These are phyloP conservation scores for Trissoscelio sp. DNA, from an alignment of 2,888 invertebrate species.

Conservation along the genomic window DNA sequence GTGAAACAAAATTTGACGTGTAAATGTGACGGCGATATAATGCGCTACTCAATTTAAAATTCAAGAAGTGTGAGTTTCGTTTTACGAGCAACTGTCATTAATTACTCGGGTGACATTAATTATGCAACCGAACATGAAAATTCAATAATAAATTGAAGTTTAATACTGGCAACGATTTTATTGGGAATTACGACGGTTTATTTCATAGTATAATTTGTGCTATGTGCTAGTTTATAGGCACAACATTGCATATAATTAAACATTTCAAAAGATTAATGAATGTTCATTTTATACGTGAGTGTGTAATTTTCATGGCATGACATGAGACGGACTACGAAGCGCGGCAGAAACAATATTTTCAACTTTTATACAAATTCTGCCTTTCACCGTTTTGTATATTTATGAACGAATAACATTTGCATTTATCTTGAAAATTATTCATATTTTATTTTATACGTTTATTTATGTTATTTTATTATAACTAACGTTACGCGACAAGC, in stretches of 20 bases:
- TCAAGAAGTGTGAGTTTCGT: conserved; percentile 31
- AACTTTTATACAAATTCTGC: conserved; percentile 40
- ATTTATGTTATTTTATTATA: conserved; percentile 18
- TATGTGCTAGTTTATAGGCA: conserved; percentile 29
- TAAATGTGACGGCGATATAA: too few species aligned
- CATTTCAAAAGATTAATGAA: conserved; percentile 57
- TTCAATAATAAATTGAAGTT: conserved; percentile 53
- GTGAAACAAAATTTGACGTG: too few species aligned
- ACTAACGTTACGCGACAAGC: not conserved
- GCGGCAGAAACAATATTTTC: conserved; percentile 40
- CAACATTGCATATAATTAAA: conserved; percentile 36
- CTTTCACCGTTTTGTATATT: conserved; percentile 43
- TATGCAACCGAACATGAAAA: conserved; percentile 43
- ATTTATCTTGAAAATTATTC: conserved; percentile 34
- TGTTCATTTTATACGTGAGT: conserved; percentile 41
- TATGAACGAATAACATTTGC: conserved; percentile 44
- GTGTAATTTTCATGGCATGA: conserved; percentile 26
- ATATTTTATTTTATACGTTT: conserved; percentile 32
- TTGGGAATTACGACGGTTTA: conserved; percentile 42
- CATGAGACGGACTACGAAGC: conserved; percentile 17
- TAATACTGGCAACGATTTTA: conserved; percentile 53
- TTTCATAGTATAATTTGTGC: conserved; percentile 30
- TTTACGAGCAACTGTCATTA: conserved; percentile 29
- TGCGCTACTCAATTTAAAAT: too few species aligned
- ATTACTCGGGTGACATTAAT: conserved; percentile 47